These are phyloP conservation scores for Platypus cylindrus DNA, from an alignment of 2,888 invertebrate species.

Conservation along the genomic window DNA sequence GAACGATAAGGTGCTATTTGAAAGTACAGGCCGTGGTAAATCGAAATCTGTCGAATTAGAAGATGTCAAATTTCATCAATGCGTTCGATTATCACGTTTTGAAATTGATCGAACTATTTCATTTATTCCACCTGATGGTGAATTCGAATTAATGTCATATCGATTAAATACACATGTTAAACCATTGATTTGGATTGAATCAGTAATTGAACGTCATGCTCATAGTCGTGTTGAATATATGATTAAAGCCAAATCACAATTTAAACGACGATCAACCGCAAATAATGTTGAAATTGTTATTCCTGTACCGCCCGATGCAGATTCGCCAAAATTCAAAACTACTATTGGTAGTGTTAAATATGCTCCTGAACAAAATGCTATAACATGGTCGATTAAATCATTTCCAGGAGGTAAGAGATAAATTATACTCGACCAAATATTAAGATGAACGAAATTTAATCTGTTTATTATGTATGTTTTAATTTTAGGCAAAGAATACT, in stretches of 20 bases:
- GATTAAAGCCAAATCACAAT: slow-evolving; percentile 98
- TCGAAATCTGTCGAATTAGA: slow-evolving; percentile 96
- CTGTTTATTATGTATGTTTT: not conserved
- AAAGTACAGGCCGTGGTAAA: slow-evolving; percentile 93
- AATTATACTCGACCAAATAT: not conserved
- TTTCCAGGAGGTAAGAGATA: slow-evolving; percentile 96
- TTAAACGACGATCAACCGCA: slow-evolving; percentile 92
- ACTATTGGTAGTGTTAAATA: slow-evolving; percentile 96
- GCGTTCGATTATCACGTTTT: slow-evolving; percentile 89
- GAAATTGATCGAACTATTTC: slow-evolving; percentile 98
- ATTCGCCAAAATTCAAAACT: slow-evolving; percentile 96
- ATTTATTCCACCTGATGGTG: slow-evolving; percentile 97
- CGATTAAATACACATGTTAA: slow-evolving; percentile 90
- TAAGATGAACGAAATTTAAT: not conserved
- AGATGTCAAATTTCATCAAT: slow-evolving; percentile 98
- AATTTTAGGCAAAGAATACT: slow-evolving; percentile 75
- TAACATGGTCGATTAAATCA: slow-evolving; percentile 95
- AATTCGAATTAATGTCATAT: slow-evolving; percentile 98
- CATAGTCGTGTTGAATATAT: slow-evolving; percentile 97
- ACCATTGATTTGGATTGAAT: slow-evolving; percentile 97
- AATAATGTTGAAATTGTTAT: slow-evolving; percentile 98
- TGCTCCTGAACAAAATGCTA: slow-evolving; percentile 91
- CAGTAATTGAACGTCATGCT: slow-evolving; percentile 92
- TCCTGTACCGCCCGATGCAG: slow-evolving; percentile 92
- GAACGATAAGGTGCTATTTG: slow-evolving; percentile 96